Evolutionary conservation across 2,888 invertebrate genomes (phyloP), one percentile per base, ranked within the genome.

Genomic region (Girardia tigrina): DNA sequence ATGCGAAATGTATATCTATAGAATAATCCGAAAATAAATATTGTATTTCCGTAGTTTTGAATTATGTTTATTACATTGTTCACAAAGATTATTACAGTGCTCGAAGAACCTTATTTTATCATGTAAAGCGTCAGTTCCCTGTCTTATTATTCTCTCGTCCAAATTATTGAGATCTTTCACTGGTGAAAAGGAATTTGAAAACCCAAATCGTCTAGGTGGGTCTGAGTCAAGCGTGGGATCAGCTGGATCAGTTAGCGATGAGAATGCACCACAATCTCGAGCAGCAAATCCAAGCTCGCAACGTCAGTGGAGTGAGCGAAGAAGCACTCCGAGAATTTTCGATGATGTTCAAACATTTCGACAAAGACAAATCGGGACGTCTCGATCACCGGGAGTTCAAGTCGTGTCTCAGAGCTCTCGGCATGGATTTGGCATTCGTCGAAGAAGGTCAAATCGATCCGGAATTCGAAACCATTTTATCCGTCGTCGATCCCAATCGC

Each of bases 321-420:
- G 94, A 95, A 84, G 93, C 94, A 0, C 82, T 87, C n/a, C 79
- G 86, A 78, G 98, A 99, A 86, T 94, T 94, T 89, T 91, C 91
- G 77, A 99, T 98, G 97, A 98, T 99, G 98, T 98, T 99, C 88
- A 88, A 88, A 85, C 98, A 98, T 86, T 99, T 98, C 86, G 97
- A 98, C 88, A 97, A 95, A 86, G 97, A 98, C 85, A 97, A 97
- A 86, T 90, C 91, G 77, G 98, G 98, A 16, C 90, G 93, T 79
- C 88, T 98, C 80, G 94, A 98, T 86, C 94, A 95, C 83, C 92
- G 94, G 86, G 97, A 98, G 87, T 99, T 98, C 88, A 98, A 98
- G 87, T 94, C 94, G 74, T 98, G 98, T 84, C 88, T 99, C 80
- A 89, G 98, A 82, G 98, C 98, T 77, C 89, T 99, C 80, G 98